These are phyloP conservation scores for Camarhynchus parvulus DNA, from an alignment of 2,113 vertebrate genomes.

Conservation along the genomic window DNA sequence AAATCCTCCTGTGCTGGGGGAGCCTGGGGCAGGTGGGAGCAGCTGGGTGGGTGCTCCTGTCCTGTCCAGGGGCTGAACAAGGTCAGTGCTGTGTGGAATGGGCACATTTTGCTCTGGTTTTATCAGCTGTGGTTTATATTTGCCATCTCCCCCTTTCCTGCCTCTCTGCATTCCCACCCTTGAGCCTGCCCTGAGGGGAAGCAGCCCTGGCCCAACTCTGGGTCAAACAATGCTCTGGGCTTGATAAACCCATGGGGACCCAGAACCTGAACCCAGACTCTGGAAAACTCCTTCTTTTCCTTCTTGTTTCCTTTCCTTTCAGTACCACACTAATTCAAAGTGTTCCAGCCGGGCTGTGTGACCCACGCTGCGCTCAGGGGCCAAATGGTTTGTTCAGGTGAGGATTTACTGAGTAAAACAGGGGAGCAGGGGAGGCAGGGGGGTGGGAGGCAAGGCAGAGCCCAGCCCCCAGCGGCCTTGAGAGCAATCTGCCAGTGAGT, in stretches of 20 bases:
- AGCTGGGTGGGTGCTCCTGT: not conserved
- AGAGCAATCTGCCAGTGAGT: slow-evolving; percentile 42
- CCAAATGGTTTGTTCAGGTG: not conserved
- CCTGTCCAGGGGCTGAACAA: not conserved
- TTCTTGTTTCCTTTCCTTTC: not conserved
- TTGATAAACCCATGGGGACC: not conserved
- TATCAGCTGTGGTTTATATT: not conserved
- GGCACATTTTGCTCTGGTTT: not conserved
- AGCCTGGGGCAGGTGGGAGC: not conserved
- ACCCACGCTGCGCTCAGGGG: not conserved
- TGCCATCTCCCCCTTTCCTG: not conserved
- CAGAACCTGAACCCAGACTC: not conserved
- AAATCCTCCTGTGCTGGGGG: not conserved
- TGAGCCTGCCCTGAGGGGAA: not conserved
- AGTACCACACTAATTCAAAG: not conserved
- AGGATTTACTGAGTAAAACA: slow-evolving; percentile 3
- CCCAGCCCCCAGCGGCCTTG: slow-evolving; percentile 61
- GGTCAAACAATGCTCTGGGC: not conserved
- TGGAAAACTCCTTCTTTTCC: not conserved
- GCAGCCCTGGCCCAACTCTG: not conserved
- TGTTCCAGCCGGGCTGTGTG: not conserved
- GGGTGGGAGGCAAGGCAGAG: not conserved
- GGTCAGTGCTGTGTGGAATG: not conserved
- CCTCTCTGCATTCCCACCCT: not conserved
- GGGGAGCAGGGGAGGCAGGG: not conserved